Conservation (phyloP, 2,888 invertebrate species). For the Sphaerophoria taeniata region DNA sequence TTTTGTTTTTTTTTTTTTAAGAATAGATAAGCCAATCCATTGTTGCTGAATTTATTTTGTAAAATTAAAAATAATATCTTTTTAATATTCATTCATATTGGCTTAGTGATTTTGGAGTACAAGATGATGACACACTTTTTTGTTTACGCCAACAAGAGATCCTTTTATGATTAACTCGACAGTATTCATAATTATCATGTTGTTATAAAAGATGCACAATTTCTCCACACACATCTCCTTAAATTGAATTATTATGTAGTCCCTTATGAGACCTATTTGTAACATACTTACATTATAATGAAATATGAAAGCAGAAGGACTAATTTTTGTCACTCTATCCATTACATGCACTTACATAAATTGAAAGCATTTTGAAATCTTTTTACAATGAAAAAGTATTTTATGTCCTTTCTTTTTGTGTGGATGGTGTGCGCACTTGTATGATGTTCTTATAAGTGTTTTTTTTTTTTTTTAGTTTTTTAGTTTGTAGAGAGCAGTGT, state of each 20-base stretch:
- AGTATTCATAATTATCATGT: background rate
- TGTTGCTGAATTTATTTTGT: too few species aligned
- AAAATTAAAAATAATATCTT: too few species aligned
- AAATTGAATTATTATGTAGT: conserved; percentile 33
- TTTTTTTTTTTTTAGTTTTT: background rate
- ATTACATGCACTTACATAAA: conserved; percentile 48
- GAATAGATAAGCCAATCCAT: too few species aligned
- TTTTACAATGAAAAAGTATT: background rate
- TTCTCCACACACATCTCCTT: conserved; percentile 32
- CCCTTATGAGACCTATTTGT: conserved; percentile 11
- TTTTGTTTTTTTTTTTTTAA: too few species aligned
- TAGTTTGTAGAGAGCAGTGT: background rate
- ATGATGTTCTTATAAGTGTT: background rate
- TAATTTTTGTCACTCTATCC: conserved; percentile 27
- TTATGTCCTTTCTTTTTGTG: background rate
- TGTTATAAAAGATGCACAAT: conserved; percentile 22
- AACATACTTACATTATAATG: background rate
- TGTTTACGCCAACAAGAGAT: background rate
- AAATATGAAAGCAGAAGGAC: conserved; percentile 16
- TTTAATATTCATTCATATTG: too few species aligned
- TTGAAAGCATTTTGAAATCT: conserved; percentile 31
- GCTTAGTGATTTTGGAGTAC: too few species aligned
- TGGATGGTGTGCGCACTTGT: conserved; percentile 2
- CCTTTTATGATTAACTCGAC: background rate
- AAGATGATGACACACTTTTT: background rate